phyloP scores from a whole-genome alignment of 2,797 vertebrate genomes.

The Coluber constrictor region DNA sequence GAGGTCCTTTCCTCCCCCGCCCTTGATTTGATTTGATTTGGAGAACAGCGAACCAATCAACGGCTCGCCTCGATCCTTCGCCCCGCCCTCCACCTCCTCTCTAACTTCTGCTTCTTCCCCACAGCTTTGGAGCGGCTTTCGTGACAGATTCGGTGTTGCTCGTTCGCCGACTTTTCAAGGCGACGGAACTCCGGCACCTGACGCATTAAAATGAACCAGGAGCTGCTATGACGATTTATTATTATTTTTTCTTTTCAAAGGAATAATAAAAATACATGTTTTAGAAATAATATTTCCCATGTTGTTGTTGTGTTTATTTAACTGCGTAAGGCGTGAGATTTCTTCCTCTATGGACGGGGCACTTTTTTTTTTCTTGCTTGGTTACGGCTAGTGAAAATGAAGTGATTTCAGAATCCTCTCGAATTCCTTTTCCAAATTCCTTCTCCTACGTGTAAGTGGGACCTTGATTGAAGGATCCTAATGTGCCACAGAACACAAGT shows the following conservation, averaged over 20 bases:
- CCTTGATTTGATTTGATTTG: background rate
- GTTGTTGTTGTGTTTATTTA: background rate
- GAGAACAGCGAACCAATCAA: background rate
- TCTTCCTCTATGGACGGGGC: background rate
- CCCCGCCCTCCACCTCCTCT: background rate
- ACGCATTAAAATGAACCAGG: background rate
- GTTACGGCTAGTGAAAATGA: background rate
- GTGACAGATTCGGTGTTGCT: accelerated
- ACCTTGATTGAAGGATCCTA: background rate
- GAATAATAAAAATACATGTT: background rate
- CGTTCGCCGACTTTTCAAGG: background rate
- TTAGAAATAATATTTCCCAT: background rate
- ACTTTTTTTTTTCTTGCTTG: background rate
- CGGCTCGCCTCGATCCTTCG: background rate
- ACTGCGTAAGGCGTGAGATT: background rate
- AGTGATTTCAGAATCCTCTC: background rate
- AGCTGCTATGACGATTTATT: background rate
- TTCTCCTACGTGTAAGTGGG: background rate
- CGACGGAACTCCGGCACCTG: background rate
- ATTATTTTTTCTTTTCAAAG: background rate
- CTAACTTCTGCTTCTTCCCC: too few relatives aligned
- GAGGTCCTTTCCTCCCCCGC: background rate
- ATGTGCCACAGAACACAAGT: background rate
- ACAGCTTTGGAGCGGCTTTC: background rate
- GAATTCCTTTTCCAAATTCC: background rate